Percentiles rank a stretch among this genome's conserved stretches.
Conservation (phyloP, 2,797 vertebrate species). For the Podargus strigoides region DNA sequence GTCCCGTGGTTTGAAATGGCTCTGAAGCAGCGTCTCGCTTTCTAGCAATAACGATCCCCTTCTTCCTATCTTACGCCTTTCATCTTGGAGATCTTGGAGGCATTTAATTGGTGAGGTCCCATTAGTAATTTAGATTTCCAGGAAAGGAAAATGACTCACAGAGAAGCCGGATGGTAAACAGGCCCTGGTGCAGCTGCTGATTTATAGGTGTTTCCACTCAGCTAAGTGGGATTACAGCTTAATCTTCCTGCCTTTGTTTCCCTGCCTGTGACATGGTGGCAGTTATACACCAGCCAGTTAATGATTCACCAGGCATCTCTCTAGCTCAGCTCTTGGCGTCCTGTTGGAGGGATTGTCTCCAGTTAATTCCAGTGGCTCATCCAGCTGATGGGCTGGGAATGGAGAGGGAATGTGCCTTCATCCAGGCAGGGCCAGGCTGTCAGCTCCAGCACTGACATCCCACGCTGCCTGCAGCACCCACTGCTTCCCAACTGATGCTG, state of each 20-base stretch:
- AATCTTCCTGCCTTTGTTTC: not conserved
- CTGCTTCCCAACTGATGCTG: accelerated
- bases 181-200: not conserved
- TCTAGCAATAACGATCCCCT: constrained; percentile 21
- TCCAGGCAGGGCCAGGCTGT: not conserved
- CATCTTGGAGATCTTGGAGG: not conserved
- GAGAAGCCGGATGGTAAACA: not conserved
- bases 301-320: not conserved
- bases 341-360: not conserved
- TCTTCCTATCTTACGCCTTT: constrained; percentile 7
- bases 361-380: not conserved
- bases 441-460: not conserved
- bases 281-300: not conserved
- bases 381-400: not conserved
- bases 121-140: constrained; percentile 50
- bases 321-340: not conserved
- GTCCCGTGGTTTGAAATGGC: not conserved
- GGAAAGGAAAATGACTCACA: constrained; percentile 38
- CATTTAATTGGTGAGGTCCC: constrained; percentile 9
- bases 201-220: not conserved
- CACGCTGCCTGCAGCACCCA: not conserved
- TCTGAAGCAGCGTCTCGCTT: not conserved
- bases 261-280: not conserved
- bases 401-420: not conserved
- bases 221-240: not conserved